phyloP scores from a whole-genome alignment of 2,797 vertebrate species.

The Thripadectes ignobilis region DNA sequence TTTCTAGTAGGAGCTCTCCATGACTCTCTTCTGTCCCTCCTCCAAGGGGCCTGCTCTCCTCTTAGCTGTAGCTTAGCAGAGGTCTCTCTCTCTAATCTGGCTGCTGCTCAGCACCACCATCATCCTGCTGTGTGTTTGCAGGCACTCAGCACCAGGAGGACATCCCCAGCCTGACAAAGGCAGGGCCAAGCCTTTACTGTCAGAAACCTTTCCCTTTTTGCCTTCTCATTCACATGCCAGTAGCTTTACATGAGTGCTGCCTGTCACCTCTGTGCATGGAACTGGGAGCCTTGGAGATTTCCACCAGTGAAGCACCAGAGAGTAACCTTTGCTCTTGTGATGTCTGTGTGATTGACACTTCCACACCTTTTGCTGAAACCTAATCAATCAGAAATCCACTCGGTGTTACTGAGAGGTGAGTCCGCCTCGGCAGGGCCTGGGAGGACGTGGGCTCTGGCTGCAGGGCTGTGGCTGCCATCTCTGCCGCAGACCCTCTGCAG shows the following conservation, averaged over 20 bases:
- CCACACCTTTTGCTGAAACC: neutral
- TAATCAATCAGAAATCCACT: neutral
- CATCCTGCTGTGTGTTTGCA: neutral
- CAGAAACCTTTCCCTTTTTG: neutral
- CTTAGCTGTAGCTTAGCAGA: neutral
- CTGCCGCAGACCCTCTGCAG: neutral
- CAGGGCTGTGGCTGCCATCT: neutral
- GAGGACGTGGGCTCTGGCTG: neutral
- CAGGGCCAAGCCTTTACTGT: neutral
- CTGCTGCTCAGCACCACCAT: neutral
- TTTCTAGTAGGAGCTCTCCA: neutral
- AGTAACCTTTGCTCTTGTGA: neutral
- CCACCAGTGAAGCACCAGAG: neutral
- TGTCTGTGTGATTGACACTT: fast-evolving
- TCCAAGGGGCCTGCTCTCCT: neutral
- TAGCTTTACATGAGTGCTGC: neutral
- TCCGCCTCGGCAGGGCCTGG: fast-evolving
- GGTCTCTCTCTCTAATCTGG: neutral
- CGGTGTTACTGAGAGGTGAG: fast-evolving
- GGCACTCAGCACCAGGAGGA: neutral
- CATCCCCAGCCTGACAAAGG: neutral
- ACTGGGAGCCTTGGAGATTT: neutral
- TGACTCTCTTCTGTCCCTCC: neutral
- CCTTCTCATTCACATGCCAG: neutral
- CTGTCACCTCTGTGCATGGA: neutral